Evolutionary conservation across 2,797 vertebrate genomes (phyloP).

Genomic region (Microcaecilia unicolor): DNA sequence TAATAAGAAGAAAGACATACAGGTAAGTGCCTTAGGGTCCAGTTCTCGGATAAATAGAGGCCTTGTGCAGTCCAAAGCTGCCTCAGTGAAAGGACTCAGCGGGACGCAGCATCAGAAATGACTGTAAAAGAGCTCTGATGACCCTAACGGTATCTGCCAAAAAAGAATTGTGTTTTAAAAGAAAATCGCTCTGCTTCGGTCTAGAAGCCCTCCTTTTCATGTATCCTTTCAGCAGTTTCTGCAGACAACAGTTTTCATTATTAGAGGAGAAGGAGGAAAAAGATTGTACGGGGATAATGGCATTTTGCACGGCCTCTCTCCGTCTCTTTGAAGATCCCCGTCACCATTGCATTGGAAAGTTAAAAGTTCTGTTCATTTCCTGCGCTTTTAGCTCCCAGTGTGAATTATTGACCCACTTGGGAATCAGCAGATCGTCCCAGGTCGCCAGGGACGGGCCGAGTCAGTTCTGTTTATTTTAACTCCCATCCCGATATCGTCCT

Average conservation of each 20-base stretch:
- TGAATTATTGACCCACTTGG: background rate
- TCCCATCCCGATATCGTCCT: too few relatives aligned
- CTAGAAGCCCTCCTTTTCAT: conserved; percentile 30
- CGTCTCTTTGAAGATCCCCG: too few relatives aligned
- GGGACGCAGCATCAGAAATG: conserved; percentile 26
- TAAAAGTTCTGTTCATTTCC: too few relatives aligned
- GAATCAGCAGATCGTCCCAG: background rate
- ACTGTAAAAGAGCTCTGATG: too few relatives aligned
- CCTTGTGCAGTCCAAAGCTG: conserved; percentile 27
- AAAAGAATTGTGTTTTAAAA: conserved; percentile 28
- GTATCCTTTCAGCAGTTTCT: too few relatives aligned
- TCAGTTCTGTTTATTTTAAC: too few relatives aligned
- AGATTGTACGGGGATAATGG: too few relatives aligned
- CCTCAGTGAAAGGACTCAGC: conserved; percentile 27
- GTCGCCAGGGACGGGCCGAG: too few relatives aligned
- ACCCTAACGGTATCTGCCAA: conserved; percentile 12
- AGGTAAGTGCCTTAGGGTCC: conserved; percentile 4
- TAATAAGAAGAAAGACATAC: conserved; percentile 18
- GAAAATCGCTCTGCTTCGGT: too few relatives aligned
- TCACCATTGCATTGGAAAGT: background rate
- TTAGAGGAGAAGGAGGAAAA: too few relatives aligned
- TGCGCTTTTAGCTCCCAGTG: conserved; percentile 3
- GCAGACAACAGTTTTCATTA: too few relatives aligned
- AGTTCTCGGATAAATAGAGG: conserved; percentile 14
- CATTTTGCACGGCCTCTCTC: too few relatives aligned